These are phyloP conservation scores for Cyclophora albipunctata DNA, from an alignment of 2,888 invertebrate species.

Conservation along the genomic window DNA sequence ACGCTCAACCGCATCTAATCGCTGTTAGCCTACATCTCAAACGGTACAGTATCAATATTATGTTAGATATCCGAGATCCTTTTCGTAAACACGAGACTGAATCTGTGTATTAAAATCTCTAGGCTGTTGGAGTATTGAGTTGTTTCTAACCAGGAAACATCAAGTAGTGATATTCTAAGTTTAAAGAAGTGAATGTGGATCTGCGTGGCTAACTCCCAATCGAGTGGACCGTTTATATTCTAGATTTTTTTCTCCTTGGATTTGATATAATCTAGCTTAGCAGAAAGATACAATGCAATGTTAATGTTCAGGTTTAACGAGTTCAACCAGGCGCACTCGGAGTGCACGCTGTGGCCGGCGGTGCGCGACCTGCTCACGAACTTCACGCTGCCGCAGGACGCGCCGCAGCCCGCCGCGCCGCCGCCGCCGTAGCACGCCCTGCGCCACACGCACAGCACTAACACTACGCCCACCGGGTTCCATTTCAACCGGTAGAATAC, in stretches of 20 bases:
- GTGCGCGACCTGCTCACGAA: slow-evolving; percentile 91
- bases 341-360: slow-evolving; percentile 94
- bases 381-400: slow-evolving; percentile 87
- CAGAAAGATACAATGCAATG: no score
- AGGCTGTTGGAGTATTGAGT: no score
- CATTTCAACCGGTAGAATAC: no score
- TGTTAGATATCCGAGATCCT: background rate
- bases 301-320: slow-evolving; percentile 78
- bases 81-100: no score
- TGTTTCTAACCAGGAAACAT: no score
- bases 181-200: no score
- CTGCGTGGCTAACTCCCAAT: background rate
- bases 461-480: slow-evolving; percentile 1
- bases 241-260: no score
- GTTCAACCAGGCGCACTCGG: slow-evolving; percentile 83
- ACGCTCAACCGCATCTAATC: slow-evolving; percentile 71
- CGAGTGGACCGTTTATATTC: background rate
- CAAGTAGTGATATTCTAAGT: no score
- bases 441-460: slow-evolving; percentile 4
- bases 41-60: slow-evolving; percentile 35
- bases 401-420: slow-evolving; percentile 70
- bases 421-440: slow-evolving; percentile 35
- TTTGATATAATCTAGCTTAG: no score
- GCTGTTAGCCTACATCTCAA: slow-evolving; percentile 67
- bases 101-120: background rate